Evolutionary conservation across 2,888 invertebrate genomes (phyloP), one percentile per base, ranked within the genome.

Genomic region (Acleris holmiana): DNA sequence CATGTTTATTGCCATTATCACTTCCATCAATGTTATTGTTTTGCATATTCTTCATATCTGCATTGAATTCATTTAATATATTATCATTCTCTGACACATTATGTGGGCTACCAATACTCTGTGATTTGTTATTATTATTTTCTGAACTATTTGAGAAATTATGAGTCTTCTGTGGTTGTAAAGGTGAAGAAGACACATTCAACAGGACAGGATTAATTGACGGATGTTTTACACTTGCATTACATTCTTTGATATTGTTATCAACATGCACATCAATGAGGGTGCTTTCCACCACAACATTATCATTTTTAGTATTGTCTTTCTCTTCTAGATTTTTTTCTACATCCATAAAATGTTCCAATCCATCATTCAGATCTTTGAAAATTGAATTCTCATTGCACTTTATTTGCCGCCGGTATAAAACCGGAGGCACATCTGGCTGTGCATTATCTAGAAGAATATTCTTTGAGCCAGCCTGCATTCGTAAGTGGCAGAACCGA

Each of bases 401-500:
- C 70, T 90, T 93, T 69, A 88, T 93, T 69, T 94, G 94, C 10
- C 94, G 89, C 67, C 95, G 95, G 74, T 96, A 97, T 47, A 97
- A 87, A 40, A 97, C 94, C 0, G 96, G 96, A 15, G 95, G 94
- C 29, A 95, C 94, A 69, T 94, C 94, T 50, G 95, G 94, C 72
- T 96, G 95, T 40, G 95, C 95, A 75, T 96, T 97, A 82, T 97
- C 97, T 23, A 97, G 88, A 5, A 97, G 87, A 74, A 97, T 96
- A 80, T 97, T 97, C 78, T 95, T 96, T 13, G 96, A 96, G 6
- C 96, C 96, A 6, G 95, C 95, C 76, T 96, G 96, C 75, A 96
- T 93, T 44, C 96, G 93, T 77, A 97, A 93, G 58, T 96, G 95
- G 76, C 96, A 97, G 74, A 96, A 95, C 68, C 96, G 93, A 1